These are phyloP conservation scores for Schlechtendalia chinensis DNA, from an alignment of 1,140 invertebrate species.

Conservation along the genomic window DNA sequence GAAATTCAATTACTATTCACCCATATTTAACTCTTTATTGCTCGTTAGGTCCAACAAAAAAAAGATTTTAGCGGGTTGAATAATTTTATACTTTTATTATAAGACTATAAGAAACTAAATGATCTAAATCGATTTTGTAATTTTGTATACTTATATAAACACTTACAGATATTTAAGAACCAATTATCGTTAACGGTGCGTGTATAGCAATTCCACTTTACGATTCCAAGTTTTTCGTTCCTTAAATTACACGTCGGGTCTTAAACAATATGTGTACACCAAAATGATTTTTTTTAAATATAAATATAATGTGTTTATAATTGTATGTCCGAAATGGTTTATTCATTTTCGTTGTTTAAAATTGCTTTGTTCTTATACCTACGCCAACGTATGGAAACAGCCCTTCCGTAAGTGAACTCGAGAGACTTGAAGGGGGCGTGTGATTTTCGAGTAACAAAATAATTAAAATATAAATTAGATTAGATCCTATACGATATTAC, in stretches of 20 bases:
- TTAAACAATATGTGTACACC: too few relatives aligned
- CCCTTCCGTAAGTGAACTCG: constrained; percentile 1
- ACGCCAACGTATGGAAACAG: not conserved
- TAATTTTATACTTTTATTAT: not conserved
- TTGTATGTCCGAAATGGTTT: not conserved
- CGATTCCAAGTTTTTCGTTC: not conserved
- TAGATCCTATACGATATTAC: not conserved
- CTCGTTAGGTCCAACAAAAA: too few relatives aligned
- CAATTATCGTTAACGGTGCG: too few relatives aligned
- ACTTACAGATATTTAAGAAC: too few relatives aligned
- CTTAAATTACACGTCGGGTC: not conserved
- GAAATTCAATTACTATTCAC: not conserved
- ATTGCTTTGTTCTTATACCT: not conserved
- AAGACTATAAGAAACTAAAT: too few relatives aligned
- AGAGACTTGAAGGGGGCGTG: not conserved
- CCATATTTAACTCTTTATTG: not conserved
- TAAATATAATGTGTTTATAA: not conserved
- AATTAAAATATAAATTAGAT: constrained; percentile 32
- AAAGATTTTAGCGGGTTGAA: not conserved
- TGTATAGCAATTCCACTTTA: too few relatives aligned
- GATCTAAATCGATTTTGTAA: not conserved
- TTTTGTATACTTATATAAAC: not conserved
- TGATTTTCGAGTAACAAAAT: not conserved
- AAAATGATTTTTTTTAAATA: constrained; percentile 1
- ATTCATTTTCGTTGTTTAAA: constrained; percentile 8